Conservation (phyloP, 2,797 vertebrate species). For the Parauchenoglanis ngamensis region DNA sequence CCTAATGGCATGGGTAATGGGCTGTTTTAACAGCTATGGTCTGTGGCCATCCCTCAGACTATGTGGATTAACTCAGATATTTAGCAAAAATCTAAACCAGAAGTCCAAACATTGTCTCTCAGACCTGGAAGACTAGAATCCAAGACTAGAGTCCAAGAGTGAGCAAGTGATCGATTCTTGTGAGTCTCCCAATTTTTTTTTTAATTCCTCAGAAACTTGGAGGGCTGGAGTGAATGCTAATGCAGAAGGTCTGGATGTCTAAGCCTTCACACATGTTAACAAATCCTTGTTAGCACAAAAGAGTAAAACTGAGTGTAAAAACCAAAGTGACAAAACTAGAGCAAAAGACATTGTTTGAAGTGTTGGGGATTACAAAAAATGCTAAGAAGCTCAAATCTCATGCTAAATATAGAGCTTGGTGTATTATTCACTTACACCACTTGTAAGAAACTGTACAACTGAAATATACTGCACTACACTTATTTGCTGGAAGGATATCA, state of each 20-base stretch:
- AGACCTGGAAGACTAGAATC: slow-evolving; percentile 35
- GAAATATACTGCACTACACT: not conserved
- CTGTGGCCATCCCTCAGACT: slow-evolving; percentile 46
- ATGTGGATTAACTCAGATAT: slow-evolving; percentile 60
- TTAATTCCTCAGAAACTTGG: not conserved
- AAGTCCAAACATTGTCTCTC: not conserved
- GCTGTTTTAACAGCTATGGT: slow-evolving; percentile 55
- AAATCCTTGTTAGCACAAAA: slow-evolving; percentile 12
- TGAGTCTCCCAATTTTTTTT: no score
- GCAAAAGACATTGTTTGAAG: not conserved
- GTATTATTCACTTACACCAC: not conserved
- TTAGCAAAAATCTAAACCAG: not conserved
- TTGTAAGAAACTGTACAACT: not conserved
- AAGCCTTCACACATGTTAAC: slow-evolving; percentile 12
- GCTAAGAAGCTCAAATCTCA: not conserved
- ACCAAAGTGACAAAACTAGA: not conserved
- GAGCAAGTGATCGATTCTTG: slow-evolving; percentile 21
- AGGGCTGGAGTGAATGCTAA: slow-evolving; percentile 20
- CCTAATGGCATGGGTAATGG: slow-evolving; percentile 53
- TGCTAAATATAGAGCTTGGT: not conserved
- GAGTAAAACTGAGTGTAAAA: not conserved
- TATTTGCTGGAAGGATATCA: not conserved
- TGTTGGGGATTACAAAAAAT: not conserved
- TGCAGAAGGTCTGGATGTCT: slow-evolving; percentile 14
- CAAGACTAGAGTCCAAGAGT: not conserved